A percentile compares a stretch with the other conserved stretches of the same genome.
phyloP scores from a whole-genome alignment of 92 coral and sea anemone genomes.

The Galaxea fascicularis region DNA sequence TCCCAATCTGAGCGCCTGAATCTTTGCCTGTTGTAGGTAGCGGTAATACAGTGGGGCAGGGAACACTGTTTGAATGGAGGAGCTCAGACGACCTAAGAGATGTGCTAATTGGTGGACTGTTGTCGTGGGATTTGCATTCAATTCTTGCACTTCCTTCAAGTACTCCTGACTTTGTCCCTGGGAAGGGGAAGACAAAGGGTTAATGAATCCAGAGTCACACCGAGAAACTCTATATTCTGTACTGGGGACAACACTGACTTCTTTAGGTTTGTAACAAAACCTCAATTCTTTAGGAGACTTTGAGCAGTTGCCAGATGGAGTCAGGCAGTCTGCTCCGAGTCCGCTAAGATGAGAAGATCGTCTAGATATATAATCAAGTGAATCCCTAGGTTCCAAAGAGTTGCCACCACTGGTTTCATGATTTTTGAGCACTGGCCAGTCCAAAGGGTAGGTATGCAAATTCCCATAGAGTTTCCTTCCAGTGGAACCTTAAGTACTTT shows the following conservation, averaged over 20 bases:
- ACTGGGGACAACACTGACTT: constrained; percentile 44
- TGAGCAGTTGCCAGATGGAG: constrained; percentile 3
- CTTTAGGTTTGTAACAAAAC: constrained; percentile 38
- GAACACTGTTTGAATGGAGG: constrained; percentile 33
- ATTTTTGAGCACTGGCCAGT: constrained; percentile 56
- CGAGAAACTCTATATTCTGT: constrained; percentile 25
- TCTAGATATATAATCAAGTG: constrained; percentile 42
- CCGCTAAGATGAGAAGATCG: constrained; percentile 53
- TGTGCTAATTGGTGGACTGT: constrained; percentile 44
- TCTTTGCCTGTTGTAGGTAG: too few species aligned
- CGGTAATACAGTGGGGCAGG: too few species aligned
- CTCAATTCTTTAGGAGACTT: constrained; percentile 24
- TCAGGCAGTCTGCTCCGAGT: constrained; percentile 6
- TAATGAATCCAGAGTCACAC: constrained; percentile 15
- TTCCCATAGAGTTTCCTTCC: constrained; percentile 15
- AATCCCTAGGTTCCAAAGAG: constrained; percentile 43
- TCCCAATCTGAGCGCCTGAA: too few species aligned
- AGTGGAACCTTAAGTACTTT: constrained; percentile 15
- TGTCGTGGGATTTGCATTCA: constrained; percentile 23
- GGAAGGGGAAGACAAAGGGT: constrained; percentile 42
- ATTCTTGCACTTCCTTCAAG: constrained; percentile 32
- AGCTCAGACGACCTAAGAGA: constrained; percentile 34
- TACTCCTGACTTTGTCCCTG: constrained; percentile 36
- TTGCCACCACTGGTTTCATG: constrained; percentile 49
- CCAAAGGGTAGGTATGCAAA: too few species aligned